These are phyloP conservation scores for Gymnothorax reevesii DNA, from an alignment of 2,797 vertebrate genomes.

Conservation along the genomic window DNA sequence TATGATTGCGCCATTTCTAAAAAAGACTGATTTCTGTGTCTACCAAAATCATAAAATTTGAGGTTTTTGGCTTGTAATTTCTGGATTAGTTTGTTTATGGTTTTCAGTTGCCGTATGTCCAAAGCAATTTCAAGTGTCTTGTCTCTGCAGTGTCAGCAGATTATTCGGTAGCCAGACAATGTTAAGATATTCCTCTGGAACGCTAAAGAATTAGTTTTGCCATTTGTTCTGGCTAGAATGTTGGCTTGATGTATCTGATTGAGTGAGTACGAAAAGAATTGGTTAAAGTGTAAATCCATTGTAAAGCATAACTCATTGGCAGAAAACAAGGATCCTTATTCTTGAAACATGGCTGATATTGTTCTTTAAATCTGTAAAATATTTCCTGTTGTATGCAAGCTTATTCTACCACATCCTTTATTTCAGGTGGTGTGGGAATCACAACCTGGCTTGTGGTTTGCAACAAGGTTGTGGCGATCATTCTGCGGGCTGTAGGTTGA, in stretches of 20 bases:
- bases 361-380: not conserved
- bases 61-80: not conserved
- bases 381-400: too few species aligned
- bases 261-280: not conserved
- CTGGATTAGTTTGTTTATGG: too few species aligned
- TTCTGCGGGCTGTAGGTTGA: constrained; percentile 78
- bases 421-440: constrained; percentile 79
- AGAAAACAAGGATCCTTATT: too few species aligned
- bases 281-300: not conserved
- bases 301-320: not conserved
- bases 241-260: not conserved
- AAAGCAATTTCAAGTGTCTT: not conserved
- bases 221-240: not conserved
- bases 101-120: not conserved
- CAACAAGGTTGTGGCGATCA: constrained; percentile 80
- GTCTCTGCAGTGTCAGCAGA: constrained; percentile 10
- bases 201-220: not conserved
- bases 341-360: not conserved
- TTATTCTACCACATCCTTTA: constrained; percentile 24
- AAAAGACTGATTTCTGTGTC: not conserved
- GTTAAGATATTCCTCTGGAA: not conserved
- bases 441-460: constrained; percentile 84
- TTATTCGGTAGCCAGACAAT: not conserved
- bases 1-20: not conserved
- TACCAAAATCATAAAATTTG: not conserved